Conservation (phyloP, 53 echinoderm and acorn worm species). For the Luidia sarsii region DNA sequence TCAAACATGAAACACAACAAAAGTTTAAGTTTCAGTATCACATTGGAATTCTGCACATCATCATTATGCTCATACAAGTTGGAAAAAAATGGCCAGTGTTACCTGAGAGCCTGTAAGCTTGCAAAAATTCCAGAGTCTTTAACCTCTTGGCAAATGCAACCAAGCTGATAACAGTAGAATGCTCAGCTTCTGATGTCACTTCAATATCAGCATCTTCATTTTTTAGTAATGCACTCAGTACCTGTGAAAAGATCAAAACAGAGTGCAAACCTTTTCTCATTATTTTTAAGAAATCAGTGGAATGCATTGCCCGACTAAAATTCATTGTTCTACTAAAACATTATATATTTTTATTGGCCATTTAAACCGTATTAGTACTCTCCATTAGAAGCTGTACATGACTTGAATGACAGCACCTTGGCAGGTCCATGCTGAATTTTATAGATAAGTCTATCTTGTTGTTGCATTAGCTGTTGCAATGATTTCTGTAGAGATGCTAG, state of each 20-base stretch:
- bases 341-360: too few species aligned
- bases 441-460: conserved; percentile 63
- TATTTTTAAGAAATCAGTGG: too few species aligned
- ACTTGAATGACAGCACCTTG: conserved; percentile 66
- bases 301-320: too few species aligned
- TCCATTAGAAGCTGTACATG: too few species aligned
- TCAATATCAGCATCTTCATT: conserved; percentile 39
- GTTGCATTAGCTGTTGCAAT: conserved; percentile 60
- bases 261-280: too few species aligned
- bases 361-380: too few species aligned
- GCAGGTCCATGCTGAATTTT: conserved; percentile 61
- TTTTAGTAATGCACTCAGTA: conserved; percentile 7
- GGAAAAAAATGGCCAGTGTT: not conserved
- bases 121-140: conserved; percentile 36
- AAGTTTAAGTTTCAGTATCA: too few species aligned
- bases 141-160: conserved; percentile 42
- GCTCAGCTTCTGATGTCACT: conserved; percentile 35
- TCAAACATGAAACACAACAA: too few species aligned
- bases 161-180: conserved; percentile 31
- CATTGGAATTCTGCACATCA: not conserved
- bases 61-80: not conserved
- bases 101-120: conserved; percentile 46
- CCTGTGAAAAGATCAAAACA: too few species aligned
- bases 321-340: too few species aligned
- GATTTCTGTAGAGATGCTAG: conserved; percentile 65